phyloP scores from a whole-genome alignment of 2,113 vertebrate species.

The Spheniscus mendiculus region DNA sequence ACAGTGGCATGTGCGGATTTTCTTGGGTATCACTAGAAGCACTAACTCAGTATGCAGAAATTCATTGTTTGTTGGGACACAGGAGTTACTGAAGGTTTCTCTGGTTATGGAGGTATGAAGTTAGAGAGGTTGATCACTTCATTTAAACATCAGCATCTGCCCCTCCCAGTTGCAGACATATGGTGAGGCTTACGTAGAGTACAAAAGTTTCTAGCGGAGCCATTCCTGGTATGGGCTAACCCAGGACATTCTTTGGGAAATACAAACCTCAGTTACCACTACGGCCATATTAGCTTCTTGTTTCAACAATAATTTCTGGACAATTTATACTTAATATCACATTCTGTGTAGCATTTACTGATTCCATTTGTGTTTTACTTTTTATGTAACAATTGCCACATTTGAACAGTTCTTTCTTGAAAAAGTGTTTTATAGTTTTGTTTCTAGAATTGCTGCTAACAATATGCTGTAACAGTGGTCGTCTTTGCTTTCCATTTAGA shows the following conservation, averaged over 20 bases:
- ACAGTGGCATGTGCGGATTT: not conserved
- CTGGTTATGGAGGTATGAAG: not conserved
- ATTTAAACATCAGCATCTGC: not conserved
- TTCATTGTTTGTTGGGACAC: not conserved
- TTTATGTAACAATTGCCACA: not conserved
- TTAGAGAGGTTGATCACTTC: not conserved
- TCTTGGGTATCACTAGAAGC: not conserved
- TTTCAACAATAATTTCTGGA: not conserved
- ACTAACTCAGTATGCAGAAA: not conserved
- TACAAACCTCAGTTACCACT: not conserved
- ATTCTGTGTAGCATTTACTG: not conserved
- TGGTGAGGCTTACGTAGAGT: not conserved
- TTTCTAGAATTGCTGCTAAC: not conserved
- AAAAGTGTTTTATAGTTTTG: not conserved
- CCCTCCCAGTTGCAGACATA: not conserved
- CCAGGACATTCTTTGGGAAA: not conserved
- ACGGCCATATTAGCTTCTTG: not conserved
- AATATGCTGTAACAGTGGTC: not conserved
- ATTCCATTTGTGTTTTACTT: not conserved
- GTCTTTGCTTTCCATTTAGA: not conserved
- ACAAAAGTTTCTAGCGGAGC: not conserved
- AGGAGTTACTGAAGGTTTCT: not conserved
- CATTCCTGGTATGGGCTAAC: not conserved
- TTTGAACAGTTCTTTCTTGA: not conserved
- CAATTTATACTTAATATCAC: not conserved